A percentile compares a stretch with the other conserved stretches of the same genome.
phyloP scores from a whole-genome alignment of 1,140 invertebrate genomes.

The Zaprionus vittiger region DNA sequence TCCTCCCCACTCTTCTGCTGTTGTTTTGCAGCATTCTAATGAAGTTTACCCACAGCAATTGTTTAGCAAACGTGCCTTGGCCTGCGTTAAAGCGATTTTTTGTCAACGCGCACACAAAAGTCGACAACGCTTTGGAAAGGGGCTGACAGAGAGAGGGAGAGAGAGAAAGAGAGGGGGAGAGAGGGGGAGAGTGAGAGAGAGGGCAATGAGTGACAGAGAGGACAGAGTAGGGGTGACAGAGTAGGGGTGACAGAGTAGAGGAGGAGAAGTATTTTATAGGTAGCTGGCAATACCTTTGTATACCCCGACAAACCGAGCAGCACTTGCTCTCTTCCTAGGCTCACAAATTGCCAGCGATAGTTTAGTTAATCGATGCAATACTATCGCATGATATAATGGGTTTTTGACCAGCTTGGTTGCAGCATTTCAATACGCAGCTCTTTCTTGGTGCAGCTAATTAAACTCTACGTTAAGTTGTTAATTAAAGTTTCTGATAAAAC shows the following conservation, averaged over 20 bases:
- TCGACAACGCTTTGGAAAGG: conserved; percentile 33
- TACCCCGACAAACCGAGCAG: not conserved
- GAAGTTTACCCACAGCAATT: conserved; percentile 83
- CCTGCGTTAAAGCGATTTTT: conserved; percentile 82
- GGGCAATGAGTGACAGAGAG: not conserved
- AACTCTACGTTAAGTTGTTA: too few species aligned
- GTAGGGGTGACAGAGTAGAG: not conserved
- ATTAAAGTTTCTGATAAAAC: too few species aligned
- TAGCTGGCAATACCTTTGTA: not conserved
- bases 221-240: too few species aligned
- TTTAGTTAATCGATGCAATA: not conserved
- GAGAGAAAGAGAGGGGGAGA: not conserved
- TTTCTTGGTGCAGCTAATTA: too few species aligned
- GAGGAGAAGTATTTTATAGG: not conserved
- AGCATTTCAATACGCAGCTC: too few species aligned
- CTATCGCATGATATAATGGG: too few species aligned
- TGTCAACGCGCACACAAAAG: conserved; percentile 81
- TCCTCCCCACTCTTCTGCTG: conserved; percentile 31
- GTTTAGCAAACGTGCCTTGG: conserved; percentile 83
- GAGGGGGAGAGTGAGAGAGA: not conserved
- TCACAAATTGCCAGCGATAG: not conserved
- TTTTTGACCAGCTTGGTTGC: too few species aligned
- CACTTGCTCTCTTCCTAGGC: too few species aligned
- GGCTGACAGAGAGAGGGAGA: not conserved
- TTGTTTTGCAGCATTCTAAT: conserved; percentile 73